Evolutionary conservation across 2,797 vertebrate species (phyloP), one percentile per base, ranked within the genome.

Genomic region (Gadopsis bispinosus): DNA sequence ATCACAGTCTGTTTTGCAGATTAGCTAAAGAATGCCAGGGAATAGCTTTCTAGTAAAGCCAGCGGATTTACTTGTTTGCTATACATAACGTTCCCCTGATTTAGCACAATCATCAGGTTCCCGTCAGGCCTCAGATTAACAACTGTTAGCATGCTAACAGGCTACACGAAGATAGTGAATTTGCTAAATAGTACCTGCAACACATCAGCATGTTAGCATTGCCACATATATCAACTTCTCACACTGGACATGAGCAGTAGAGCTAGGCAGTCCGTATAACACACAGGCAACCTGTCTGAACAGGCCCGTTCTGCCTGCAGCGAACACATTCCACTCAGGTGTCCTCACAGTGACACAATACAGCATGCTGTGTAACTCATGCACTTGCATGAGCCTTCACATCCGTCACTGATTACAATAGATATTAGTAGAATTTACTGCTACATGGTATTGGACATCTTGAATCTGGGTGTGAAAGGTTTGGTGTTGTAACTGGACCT

Each of bases 251-350:
- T 43, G 55, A 19, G 11, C 53, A 50, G n/a, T 26, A 31, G 39
- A 48, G 17, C 16, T 55, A 45, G 41, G 14, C 33, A 45, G 43
- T 66, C 14, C 16, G 33, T n/a, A 4, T 16, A 59, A 53, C 61
- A 53, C 45, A 61, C 26, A 73, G 9, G 59, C 19, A 61, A 71
- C 88, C 77, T 89, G 89, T 87, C 68, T 2, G 16, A 87, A 63
- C 90, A 88, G 76, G 87, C 81, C 37, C 76, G 48, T 50, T 88
- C 47, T 64, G 39, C 47, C 69, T 68, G 70, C 39, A 61, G 41
- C 73, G 33, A 81, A 55, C 43, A 85, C 89, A 90, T 91, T 91
- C 87, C 79, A 26, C 26, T 26, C 26, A 26, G 26, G 26, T 51
- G 60, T 20, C 66, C 16, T 68, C 37, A 20, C 50, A 58, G 29